Percentiles rank a stretch among this genome's conserved stretches.
phyloP scores from a whole-genome alignment of 92 coral and sea anemone genomes.

The Heliopora coerulea region DNA sequence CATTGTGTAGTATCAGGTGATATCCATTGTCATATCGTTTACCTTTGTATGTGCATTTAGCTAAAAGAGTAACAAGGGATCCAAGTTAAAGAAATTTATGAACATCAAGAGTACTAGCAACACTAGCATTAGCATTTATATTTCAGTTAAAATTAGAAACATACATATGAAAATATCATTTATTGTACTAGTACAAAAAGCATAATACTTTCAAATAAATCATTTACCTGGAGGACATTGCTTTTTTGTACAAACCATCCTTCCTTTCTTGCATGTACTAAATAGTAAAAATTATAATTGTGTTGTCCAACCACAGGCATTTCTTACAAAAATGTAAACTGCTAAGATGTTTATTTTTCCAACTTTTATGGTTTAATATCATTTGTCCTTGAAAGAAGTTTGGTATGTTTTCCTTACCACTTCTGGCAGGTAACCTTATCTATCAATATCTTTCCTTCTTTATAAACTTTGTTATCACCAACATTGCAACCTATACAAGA shows the following conservation, averaged over 20 bases:
- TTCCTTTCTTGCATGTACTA: conserved; percentile 20
- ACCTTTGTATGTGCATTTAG: conserved; percentile 18
- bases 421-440: conserved; percentile 12
- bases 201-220: neutral
- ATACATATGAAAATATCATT: neutral
- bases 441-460: conserved; percentile 1
- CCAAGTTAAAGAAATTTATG: conserved; percentile 9
- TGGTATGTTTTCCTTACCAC: conserved; percentile 14
- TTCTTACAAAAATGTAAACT: too few relatives aligned
- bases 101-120: too few relatives aligned
- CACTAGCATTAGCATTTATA: too few relatives aligned
- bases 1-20: conserved; percentile 22
- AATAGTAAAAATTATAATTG: neutral
- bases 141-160: too few relatives aligned
- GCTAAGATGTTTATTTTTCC: too few relatives aligned
- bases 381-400: neutral
- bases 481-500: conserved; percentile 13
- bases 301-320: too few relatives aligned
- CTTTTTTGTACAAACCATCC: neutral
- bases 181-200: too few relatives aligned
- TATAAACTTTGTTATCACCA: conserved; percentile 4
- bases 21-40: conserved; percentile 5
- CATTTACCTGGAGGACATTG: conserved; percentile 27
- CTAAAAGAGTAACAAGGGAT: neutral
- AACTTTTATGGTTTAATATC: neutral